These are phyloP conservation scores for Tinea semifulvella DNA, from an alignment of 2,888 invertebrate genomes.

Conservation along the genomic window DNA sequence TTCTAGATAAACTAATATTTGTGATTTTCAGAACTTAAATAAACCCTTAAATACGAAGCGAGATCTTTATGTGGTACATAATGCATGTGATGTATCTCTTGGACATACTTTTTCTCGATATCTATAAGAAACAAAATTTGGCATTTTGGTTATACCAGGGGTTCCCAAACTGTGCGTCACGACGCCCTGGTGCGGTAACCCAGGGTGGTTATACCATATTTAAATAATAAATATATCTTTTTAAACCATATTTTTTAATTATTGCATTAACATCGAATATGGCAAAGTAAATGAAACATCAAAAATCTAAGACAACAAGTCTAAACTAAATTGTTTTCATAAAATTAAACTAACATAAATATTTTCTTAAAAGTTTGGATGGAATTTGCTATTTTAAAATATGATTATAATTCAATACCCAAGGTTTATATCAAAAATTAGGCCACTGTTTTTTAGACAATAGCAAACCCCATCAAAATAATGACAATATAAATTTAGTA, in stretches of 20 bases:
- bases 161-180: too few relatives aligned
- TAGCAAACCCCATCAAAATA: not conserved
- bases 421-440: not conserved
- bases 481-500: not conserved
- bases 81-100: too few relatives aligned
- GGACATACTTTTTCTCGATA: too few relatives aligned
- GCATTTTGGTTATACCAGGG: too few relatives aligned
- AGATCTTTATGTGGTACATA: not conserved
- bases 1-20: too few relatives aligned
- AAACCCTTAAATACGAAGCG: not conserved
- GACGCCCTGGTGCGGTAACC: too few relatives aligned
- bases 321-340: not conserved
- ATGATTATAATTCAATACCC: too few relatives aligned
- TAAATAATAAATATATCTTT: too few relatives aligned
- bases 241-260: too few relatives aligned
- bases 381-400: not conserved
- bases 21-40: too few relatives aligned
- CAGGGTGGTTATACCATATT: too few relatives aligned
- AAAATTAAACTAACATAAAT: not conserved
- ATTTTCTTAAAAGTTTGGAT: not conserved
- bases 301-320: not conserved
- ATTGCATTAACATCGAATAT: not conserved
- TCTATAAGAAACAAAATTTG: slow-evolving; percentile 5
- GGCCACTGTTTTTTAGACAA: not conserved
- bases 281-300: not conserved